These are phyloP conservation scores for Exocentrus adspersus DNA, from an alignment of 2,888 invertebrate species.

Conservation along the genomic window DNA sequence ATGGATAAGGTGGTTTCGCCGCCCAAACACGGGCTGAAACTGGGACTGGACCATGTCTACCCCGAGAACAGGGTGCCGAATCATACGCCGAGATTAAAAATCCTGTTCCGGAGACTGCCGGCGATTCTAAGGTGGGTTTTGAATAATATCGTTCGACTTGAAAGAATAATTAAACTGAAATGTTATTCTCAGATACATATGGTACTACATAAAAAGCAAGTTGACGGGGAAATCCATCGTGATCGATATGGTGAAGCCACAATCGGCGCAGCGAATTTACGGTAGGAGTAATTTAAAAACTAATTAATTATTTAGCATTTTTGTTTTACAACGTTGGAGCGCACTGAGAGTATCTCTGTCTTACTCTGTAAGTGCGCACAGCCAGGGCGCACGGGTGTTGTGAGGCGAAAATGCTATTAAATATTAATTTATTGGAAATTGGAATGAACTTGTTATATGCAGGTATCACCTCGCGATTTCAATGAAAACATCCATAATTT, in stretches of 20 bases:
- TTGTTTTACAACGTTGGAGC: no score
- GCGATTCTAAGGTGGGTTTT: slow-evolving; percentile 73
- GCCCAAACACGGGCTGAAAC: slow-evolving; percentile 77
- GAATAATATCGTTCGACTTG: slow-evolving; percentile 22
- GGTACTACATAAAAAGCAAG: slow-evolving; percentile 73
- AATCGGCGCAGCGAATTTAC: slow-evolving; percentile 84
- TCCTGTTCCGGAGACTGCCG: slow-evolving; percentile 77
- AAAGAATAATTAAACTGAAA: slow-evolving; percentile 32
- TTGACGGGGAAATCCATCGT: slow-evolving; percentile 75
- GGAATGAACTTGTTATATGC: no score
- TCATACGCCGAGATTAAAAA: slow-evolving; percentile 72
- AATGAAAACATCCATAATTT: no score
- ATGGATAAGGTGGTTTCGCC: not conserved
- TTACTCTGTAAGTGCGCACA: no score
- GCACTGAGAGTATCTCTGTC: no score
- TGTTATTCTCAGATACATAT: slow-evolving; percentile 72
- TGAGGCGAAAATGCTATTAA: no score
- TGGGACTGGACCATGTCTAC: slow-evolving; percentile 79
- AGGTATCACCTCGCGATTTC: no score
- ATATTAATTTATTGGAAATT: no score
- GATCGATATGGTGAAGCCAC: slow-evolving; percentile 81
- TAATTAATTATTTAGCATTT: no score
- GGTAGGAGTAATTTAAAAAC: no score
- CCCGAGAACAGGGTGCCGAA: slow-evolving; percentile 78
- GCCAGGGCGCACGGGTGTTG: no score